Evolutionary conservation across 2,113 vertebrate species (phyloP), one percentile per base, ranked within the genome.

Genomic region (Chaetops frenatus): DNA sequence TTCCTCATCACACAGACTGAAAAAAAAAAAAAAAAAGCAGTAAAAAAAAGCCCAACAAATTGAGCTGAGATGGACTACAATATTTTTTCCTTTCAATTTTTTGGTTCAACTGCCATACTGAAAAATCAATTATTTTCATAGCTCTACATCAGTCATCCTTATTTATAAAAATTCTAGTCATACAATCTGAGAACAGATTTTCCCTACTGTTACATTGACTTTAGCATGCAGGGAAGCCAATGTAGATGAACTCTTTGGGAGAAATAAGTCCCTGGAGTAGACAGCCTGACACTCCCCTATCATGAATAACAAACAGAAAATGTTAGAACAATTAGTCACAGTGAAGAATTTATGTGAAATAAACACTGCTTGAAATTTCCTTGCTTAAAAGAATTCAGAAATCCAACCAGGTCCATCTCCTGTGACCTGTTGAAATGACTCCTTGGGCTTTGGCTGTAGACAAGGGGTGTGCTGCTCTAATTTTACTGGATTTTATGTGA

Each of bases 101-200:
- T 94, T 53, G 44, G 76, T 89, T 96, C 70, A 89, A 29, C 73
- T 38, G 5, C 66, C 57, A 47, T 56, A 84, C 40, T 89, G 78
- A 91, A 94, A 94, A 94, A 95, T 96, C 86, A 94, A 89, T 96
- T 95, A 81, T 94, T 96, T 96, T 94, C 77, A 69, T 79, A 89
- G 73, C 56, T 87, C 51, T 76, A 71, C 73, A 91, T 84, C 80
- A 92, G 82, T 88, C 82, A 85, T 48, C 86, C 18, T 51, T 94
- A 94, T 95, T 94, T 93, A 90, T 86, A 92, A 94, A 92, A 93
- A 93, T 93, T 88, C 69, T 57, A 57, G 69, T 94, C 79, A 84
- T 81, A 77, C 67, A 60, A 45, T 72, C 64, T 92, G 93, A 94
- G 69, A 88, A 81, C 80, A 93, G 28, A 92, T 95, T 93, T 93